Base-by-base conservation (phyloP, 2,113 vertebrate species). In the Eolophus roseicapilla region DNA sequence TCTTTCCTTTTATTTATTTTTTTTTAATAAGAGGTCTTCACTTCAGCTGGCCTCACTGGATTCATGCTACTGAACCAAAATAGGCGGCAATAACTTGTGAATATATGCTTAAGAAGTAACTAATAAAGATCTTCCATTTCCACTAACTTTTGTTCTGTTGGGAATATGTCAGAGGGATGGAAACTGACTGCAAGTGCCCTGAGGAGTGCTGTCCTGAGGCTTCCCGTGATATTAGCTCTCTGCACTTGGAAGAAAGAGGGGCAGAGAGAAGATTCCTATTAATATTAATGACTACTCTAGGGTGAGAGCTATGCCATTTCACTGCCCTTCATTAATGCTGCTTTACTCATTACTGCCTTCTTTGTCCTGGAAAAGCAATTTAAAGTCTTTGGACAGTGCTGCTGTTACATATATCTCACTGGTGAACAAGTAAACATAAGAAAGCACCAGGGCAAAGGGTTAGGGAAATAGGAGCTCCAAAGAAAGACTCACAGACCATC, bases 201-300 rank as follows among this genome's bases (percentile, higher is more conserved):
- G 7, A 86, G 68, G 46, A 94, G 29, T 1, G 1, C 43, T 84
- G 33, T 43, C 43, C 11, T 81, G 75, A 41, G 55, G 46, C 52
- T 84, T 63, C 37, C 33, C 5, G 2, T 63, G 57, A 41, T 0
- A 0, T 37, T 44, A 82, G 37, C 25, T 63, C 13, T 25, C 17
- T 64, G 18, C 4, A 1, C 1, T 0, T 63, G 41, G 35, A 77
- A 23, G 13, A 59, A 59, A 86, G 17, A 75, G 33, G 20, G 39
- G 9, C 47, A 82, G 3, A 1, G 35, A 59, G 39, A 43, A 95
- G 11, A 57, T 49, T 79, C 52, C 41, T 84, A 28, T 97, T 93
- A 88, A 88, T 25, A 68, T 49, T 90, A 88, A 82, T 92, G 65
- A 62, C 88, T 93, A 39, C 47, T 80, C 57, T 50, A 39, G 33